Evolutionary conservation across 2,888 invertebrate genomes (phyloP), one percentile per base, ranked within the genome.

Genomic region (Rhaphigaster nebulosa): DNA sequence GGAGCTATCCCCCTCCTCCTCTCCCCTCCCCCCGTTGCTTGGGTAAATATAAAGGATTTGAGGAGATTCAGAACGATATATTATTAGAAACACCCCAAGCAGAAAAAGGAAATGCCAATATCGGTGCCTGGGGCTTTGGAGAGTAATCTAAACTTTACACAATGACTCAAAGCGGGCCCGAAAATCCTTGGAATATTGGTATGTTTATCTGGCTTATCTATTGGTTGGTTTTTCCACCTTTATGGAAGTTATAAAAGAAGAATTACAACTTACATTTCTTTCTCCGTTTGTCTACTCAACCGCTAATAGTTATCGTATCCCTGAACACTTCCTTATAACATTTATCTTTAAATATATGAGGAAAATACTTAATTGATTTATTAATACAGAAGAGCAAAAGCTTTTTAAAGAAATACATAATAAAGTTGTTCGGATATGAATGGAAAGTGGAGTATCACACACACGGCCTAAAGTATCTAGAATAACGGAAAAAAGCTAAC

Each of bases 81-180:
- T 76, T 76, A 76, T 76, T 38, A 76, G 38, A 38, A 76, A 76
- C 70, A 76, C 70, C 20, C 70, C 70, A 76, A 76, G 34, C 70
- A 76, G 70, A 76, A 76, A 76, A 76, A 76, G 70, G 70, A 26
- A 38, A 76, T 76, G 34, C 70, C 70, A 76, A 76, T 76, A 76
- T 76, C 34, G 23, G 34, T 4, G 15, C 70, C 4, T n/a, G 70
- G 29, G 38, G 70, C 34, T 76, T 76, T 20, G 34, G 34, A 76
- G 70, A 38, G 38, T 38, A 76, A 76, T 76, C 70, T 76, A 76
- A 76, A 76, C 70, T 76, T 76, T 20, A 76, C 70, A 76, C 70
- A 76, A 76, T 76, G 70, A 76, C 20, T 76, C 70, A 76, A 76
- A 76, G 70, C 20, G 34, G 2, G 70, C 1, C 70, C 38, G n/a